Evolutionary conservation across 2,888 invertebrate species (phyloP).

Genomic region (Thelaira solivaga): DNA sequence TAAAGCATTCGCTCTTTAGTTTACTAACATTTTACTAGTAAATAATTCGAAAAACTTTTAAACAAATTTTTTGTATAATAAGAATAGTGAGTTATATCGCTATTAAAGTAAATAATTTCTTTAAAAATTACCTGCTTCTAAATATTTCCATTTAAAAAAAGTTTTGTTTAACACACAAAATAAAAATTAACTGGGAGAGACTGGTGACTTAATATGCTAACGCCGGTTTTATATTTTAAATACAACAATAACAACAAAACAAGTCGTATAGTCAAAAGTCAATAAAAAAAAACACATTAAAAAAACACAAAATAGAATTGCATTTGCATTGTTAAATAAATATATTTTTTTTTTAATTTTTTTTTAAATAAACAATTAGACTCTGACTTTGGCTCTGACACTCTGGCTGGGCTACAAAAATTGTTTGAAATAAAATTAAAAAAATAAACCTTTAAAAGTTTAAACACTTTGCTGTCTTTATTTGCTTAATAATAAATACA

Average conservation of each 20-base stretch:
- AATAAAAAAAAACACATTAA: background rate
- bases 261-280: constrained; percentile 15
- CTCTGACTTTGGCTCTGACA: too few species aligned
- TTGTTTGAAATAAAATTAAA: background rate
- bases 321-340: constrained; percentile 40
- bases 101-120: too few species aligned
- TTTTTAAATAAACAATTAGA: constrained; percentile 14
- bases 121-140: too few species aligned
- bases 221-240: constrained; percentile 11
- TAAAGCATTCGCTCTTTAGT: too few species aligned
- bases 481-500: background rate
- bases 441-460: background rate
- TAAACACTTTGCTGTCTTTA: background rate
- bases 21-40: too few species aligned
- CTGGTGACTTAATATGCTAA: constrained; percentile 2
- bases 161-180: too few species aligned
- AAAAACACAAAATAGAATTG: constrained; percentile 10
- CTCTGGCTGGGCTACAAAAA: constrained; percentile 3
- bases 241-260: background rate
- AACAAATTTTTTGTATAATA: too few species aligned
- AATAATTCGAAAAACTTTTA: too few species aligned
- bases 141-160: too few species aligned
- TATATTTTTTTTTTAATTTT: background rate
- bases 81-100: too few species aligned
- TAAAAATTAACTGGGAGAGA: too few species aligned